These are phyloP conservation scores for Parapristionchus giblindavisi DNA, from an alignment of 2,888 invertebrate species.

Conservation along the genomic window DNA sequence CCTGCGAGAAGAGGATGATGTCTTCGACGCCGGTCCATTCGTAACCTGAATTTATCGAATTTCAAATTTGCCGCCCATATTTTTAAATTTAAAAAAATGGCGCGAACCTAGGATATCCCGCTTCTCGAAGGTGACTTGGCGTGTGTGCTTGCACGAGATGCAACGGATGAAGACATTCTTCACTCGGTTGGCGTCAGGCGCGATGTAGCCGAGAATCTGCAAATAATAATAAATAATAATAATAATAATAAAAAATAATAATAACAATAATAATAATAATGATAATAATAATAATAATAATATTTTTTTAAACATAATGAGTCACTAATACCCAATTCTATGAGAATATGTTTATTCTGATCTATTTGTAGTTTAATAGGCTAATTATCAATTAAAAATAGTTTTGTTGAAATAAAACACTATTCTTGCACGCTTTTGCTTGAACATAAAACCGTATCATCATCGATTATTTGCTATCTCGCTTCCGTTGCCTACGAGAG, in stretches of 20 bases:
- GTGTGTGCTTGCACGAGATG: constrained; percentile 59
- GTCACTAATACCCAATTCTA: too few species aligned
- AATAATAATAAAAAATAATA: neutral
- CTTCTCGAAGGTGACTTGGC: constrained; percentile 66
- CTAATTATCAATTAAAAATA: too few species aligned
- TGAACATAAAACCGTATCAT: too few species aligned
- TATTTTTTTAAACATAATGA: too few species aligned
- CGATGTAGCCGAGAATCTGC: constrained; percentile 62
- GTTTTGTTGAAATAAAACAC: too few species aligned
- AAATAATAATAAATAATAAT: neutral
- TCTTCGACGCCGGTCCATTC: constrained; percentile 66
- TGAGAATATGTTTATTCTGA: too few species aligned
- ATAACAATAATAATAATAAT: too few species aligned
- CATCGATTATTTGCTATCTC: too few species aligned
- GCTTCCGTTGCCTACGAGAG: too few species aligned
- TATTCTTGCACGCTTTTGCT: too few species aligned
- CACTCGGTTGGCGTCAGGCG: constrained; percentile 64
- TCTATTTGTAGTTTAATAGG: too few species aligned
- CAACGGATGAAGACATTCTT: constrained; percentile 66
- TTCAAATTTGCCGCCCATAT: neutral
- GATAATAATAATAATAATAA: too few species aligned
- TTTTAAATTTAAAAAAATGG: neutral
- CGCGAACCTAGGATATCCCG: constrained; percentile 58
- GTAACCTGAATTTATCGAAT: constrained; percentile 53
- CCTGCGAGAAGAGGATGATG: constrained; percentile 64